Evolutionary conservation across 2,797 vertebrate species (phyloP).

Genomic region (Sebastes diploproa): DNA sequence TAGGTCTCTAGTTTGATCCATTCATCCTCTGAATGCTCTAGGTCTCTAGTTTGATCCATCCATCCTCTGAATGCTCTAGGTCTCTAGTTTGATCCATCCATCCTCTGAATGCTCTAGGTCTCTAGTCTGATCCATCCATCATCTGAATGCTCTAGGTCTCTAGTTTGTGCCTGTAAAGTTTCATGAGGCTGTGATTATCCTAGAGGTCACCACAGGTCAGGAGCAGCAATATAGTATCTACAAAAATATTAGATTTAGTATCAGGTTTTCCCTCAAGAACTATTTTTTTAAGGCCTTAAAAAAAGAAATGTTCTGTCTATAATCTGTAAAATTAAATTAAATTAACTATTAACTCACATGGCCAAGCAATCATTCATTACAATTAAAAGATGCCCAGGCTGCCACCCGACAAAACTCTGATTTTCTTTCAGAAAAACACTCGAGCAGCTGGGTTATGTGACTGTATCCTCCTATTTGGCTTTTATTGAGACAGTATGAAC

Average conservation of each 20-base stretch:
- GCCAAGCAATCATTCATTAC: background rate
- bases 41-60: no score
- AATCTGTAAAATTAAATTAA: background rate
- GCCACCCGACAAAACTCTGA: background rate
- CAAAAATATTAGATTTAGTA: background rate
- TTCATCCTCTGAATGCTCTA: no score
- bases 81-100: no score
- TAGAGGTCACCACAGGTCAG: no score
- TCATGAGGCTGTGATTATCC: no score
- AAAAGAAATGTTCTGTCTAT: background rate
- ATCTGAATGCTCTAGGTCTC: no score
- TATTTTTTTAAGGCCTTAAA: background rate
- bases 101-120: no score
- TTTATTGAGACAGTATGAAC: slow-evolving; percentile 5
- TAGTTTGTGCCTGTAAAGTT: no score
- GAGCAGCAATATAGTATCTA: background rate
- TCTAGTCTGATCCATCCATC: no score
- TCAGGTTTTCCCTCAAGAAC: background rate
- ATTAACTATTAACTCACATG: background rate
- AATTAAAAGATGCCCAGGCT: background rate
- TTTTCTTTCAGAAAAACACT: background rate
- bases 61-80: no score
- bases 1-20: no score
- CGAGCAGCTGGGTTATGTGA: slow-evolving; percentile 7
- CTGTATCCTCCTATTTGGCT: slow-evolving; percentile 25